Conservation (phyloP, 2,888 invertebrate genomes). For the Cheilosia vernalis region DNA sequence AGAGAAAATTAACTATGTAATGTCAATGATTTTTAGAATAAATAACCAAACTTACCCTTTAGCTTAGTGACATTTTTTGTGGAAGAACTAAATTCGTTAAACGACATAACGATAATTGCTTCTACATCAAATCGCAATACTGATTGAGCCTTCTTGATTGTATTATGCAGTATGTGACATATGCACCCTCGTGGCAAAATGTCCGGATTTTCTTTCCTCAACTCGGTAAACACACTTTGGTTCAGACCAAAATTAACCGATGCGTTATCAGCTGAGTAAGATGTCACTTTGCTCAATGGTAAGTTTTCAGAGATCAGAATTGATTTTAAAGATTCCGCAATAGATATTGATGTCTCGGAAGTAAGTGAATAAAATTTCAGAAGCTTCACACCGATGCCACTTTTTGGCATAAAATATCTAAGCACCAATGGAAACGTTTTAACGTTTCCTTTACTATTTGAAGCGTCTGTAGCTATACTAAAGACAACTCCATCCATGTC, state of each 20-base stretch:
- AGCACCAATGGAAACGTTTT: constrained; percentile 27
- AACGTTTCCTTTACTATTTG: constrained; percentile 40
- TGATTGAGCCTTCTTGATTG: constrained; percentile 34
- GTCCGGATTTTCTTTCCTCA: constrained; percentile 30
- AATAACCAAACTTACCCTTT: constrained; percentile 31
- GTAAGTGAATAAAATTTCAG: constrained; percentile 20
- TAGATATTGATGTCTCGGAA: constrained; percentile 20
- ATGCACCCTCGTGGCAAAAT: constrained; percentile 24
- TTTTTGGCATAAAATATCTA: constrained; percentile 14
- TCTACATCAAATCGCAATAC: constrained; percentile 28
- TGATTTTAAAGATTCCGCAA: constrained; percentile 35
- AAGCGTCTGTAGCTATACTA: constrained; percentile 15
- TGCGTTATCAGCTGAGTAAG: constrained; percentile 31
- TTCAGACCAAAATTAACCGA: constrained; percentile 35
- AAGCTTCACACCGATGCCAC: constrained; percentile 20
- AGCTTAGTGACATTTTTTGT: constrained; percentile 33
- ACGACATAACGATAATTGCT: constrained; percentile 30
- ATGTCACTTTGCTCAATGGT: constrained; percentile 13
- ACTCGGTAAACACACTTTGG: constrained; percentile 45
- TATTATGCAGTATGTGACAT: constrained; percentile 24
- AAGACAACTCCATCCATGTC: constrained; percentile 12
- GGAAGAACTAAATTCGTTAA: constrained; percentile 43
- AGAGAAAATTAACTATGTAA: neutral
- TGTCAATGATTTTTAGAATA: constrained; percentile 4
- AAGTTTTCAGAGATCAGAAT: constrained; percentile 33